These are phyloP conservation scores for Reticulitermes speratus DNA, from an alignment of 1,140 invertebrate species.

Conservation along the genomic window DNA sequence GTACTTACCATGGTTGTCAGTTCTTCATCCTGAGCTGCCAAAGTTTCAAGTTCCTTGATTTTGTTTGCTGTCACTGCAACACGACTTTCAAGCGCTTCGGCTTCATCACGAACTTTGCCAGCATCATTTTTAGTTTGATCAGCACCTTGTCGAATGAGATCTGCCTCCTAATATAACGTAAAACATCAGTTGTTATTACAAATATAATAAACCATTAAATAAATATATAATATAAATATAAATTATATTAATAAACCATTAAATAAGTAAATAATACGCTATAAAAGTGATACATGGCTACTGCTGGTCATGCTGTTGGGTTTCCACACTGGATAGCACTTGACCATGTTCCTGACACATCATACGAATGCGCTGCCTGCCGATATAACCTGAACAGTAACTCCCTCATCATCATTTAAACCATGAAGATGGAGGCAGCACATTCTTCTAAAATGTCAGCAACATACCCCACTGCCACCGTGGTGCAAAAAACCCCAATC, in stretches of 20 bases:
- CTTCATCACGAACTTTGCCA: constrained; percentile 70
- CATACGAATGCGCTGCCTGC: too few relatives aligned
- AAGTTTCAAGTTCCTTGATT: constrained; percentile 69
- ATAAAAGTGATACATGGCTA: too few relatives aligned
- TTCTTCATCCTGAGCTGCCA: constrained; percentile 70
- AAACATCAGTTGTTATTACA: neutral
- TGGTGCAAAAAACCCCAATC: too few relatives aligned
- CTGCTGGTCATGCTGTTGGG: too few relatives aligned
- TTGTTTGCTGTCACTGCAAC: constrained; percentile 69
- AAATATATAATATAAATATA: neutral
- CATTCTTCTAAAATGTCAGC: too few relatives aligned
- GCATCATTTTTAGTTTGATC: constrained; percentile 74
- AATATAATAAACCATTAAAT: neutral
- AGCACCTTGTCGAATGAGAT: constrained; percentile 72
- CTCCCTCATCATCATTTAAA: too few relatives aligned
- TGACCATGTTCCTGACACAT: too few relatives aligned
- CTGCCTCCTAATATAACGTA: constrained; percentile 62
- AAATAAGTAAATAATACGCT: neutral
- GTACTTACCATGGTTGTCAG: constrained; percentile 66
- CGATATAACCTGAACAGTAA: too few relatives aligned
- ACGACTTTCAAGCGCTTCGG: constrained; percentile 67
- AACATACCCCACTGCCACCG: too few relatives aligned
- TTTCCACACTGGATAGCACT: too few relatives aligned
- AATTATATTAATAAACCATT: neutral
- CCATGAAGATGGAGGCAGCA: too few relatives aligned